These are phyloP conservation scores for Gymnarchus niloticus DNA, from an alignment of 2,113 vertebrate species.

Conservation along the genomic window DNA sequence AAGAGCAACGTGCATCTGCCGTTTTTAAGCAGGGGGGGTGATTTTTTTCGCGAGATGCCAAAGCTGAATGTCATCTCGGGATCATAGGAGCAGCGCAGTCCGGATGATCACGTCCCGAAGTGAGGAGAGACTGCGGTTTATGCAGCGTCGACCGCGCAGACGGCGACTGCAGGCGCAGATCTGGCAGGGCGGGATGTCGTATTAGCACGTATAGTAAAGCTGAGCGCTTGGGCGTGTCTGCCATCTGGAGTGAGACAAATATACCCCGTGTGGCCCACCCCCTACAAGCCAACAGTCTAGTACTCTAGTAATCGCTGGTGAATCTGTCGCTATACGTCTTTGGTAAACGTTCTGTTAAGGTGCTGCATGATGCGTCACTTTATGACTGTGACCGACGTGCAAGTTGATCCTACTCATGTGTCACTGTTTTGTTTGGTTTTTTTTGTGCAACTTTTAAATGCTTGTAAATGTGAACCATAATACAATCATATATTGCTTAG, in stretches of 20 bases:
- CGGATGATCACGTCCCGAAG: background rate
- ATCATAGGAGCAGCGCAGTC: no score
- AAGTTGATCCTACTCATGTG: background rate
- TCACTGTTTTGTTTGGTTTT: background rate
- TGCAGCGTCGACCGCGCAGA: conserved; percentile 39
- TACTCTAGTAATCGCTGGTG: background rate
- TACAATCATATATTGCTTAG: background rate
- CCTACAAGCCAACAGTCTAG: background rate
- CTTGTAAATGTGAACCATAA: background rate
- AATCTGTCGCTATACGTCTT: background rate
- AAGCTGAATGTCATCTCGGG: background rate
- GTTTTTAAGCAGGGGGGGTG: background rate
- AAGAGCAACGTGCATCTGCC: background rate
- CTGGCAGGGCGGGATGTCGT: conserved; percentile 30
- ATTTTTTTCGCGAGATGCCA: background rate
- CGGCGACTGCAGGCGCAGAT: conserved; percentile 47
- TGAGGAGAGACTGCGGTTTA: background rate
- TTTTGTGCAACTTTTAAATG: conserved; percentile 5
- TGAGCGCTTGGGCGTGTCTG: background rate
- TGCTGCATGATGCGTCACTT: background rate
- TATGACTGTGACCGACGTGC: background rate
- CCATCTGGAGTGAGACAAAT: background rate
- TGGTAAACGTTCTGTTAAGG: background rate
- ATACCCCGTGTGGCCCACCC: background rate
- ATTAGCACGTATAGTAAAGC: background rate